These are phyloP conservation scores for Tonatia bakeri DNA, from an alignment of 2,113 vertebrate genomes.

Conservation along the genomic window DNA sequence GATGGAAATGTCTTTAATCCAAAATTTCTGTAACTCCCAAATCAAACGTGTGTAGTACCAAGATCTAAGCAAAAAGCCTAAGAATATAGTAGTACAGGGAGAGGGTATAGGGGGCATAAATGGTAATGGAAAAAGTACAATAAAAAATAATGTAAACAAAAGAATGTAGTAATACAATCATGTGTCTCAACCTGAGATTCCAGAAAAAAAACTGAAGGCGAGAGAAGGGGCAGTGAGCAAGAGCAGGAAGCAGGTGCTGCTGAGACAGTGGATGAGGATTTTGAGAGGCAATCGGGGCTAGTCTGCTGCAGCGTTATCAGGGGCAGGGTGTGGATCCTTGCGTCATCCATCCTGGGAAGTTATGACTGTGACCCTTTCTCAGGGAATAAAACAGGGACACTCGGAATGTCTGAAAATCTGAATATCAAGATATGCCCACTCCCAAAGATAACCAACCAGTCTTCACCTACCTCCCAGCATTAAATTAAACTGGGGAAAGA, in stretches of 20 bases:
- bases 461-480: neutral
- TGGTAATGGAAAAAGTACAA: too few species aligned
- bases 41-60: neutral
- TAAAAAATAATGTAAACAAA: neutral
- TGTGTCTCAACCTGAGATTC: neutral
- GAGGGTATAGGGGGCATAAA: too few species aligned
- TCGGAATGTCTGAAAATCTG: neutral
- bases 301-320: neutral
- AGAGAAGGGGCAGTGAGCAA: neutral
- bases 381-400: neutral
- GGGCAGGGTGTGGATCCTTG: neutral
- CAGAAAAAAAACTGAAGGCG: neutral
- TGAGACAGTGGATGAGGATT: neutral
- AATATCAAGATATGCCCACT: neutral
- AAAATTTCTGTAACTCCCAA: neutral
- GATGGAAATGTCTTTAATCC: neutral
- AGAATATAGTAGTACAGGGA: neutral
- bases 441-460: neutral
- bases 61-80: neutral
- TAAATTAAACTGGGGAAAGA: neutral
- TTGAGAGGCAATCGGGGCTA: neutral
- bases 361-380: neutral
- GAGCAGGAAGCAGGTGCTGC: neutral
- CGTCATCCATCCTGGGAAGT: neutral
- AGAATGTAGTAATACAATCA: neutral